Conservation (phyloP, 2,888 invertebrate species). For the Scaptomyza cyrtandrae region DNA sequence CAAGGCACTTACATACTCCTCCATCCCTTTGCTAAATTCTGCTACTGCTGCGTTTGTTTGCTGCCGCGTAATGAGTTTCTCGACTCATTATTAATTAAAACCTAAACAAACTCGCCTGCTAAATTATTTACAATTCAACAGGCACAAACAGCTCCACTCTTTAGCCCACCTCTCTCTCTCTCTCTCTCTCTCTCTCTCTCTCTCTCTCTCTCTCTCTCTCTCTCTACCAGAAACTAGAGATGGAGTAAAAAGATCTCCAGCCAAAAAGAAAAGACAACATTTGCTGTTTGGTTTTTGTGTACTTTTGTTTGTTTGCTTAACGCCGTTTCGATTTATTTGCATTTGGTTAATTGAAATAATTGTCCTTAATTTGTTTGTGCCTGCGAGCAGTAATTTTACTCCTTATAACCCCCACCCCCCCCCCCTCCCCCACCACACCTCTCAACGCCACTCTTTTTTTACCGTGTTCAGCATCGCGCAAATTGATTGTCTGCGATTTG, state of each 20-base stretch:
- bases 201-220: background rate
- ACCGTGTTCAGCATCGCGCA: conserved; percentile 36
- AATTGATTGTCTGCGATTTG: conserved; percentile 80
- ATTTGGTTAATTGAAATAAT: conserved; percentile 80
- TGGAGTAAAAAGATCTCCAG: conserved; percentile 20
- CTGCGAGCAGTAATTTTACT: conserved; percentile 54
- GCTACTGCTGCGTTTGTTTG: conserved; percentile 52
- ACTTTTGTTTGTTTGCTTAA: conserved; percentile 68
- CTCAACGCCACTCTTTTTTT: too few relatives aligned
- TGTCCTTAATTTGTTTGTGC: conserved; percentile 80
- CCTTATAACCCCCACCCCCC: background rate
- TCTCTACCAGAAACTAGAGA: conserved; percentile 22
- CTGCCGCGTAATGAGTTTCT: conserved; percentile 77
- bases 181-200: too few relatives aligned
- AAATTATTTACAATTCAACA: conserved; percentile 78
- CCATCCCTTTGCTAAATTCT: conserved; percentile 4
- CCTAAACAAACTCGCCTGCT: conserved; percentile 70
- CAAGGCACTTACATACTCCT: background rate
- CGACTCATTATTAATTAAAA: conserved; percentile 79
- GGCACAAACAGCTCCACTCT: conserved; percentile 39
- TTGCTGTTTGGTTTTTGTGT: conserved; percentile 67
- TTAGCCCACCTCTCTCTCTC: background rate
- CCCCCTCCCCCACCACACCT: background rate
- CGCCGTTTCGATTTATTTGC: conserved; percentile 76
- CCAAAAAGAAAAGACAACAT: conserved; percentile 21